Percentiles rank a stretch among this genome's conserved stretches.
These are phyloP conservation scores for Cerastis leucographa DNA, from an alignment of 2,888 invertebrate genomes.

Conservation along the genomic window DNA sequence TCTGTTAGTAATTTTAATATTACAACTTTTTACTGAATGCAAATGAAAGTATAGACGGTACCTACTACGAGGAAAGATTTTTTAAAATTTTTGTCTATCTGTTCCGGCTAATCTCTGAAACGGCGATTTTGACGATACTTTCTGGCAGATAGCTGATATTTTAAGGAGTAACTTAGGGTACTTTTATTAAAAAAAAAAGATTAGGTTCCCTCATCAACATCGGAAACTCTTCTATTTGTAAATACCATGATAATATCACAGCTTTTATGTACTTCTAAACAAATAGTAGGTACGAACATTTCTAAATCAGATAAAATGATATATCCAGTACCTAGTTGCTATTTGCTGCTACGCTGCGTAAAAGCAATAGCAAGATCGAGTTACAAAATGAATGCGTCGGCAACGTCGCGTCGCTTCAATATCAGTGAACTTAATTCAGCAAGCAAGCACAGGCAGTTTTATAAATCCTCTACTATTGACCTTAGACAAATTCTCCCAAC, in stretches of 20 bases:
- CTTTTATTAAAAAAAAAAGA: too few species aligned
- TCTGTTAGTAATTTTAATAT: too few species aligned
- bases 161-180: too few species aligned
- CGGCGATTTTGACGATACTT: too few species aligned
- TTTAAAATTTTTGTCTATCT: too few species aligned
- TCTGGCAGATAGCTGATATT: too few species aligned
- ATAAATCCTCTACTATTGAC: conserved; percentile 19
- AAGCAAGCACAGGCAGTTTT: conserved; percentile 20
- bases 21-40: too few species aligned
- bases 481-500: not conserved
- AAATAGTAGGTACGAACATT: not conserved
- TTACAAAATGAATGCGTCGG: conserved; percentile 42
- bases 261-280: not conserved
- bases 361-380: conserved; percentile 30
- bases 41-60: too few species aligned
- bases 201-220: too few species aligned
- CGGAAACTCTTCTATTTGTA: too few species aligned
- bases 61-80: too few species aligned
- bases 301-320: conserved; percentile 20
- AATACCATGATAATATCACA: not conserved
- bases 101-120: too few species aligned
- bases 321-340: conserved; percentile 8
- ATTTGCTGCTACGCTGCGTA: conserved; percentile 33
- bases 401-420: conserved; percentile 12
- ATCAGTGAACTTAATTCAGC: conserved; percentile 37